phyloP scores from a whole-genome alignment of 2,113 vertebrate species.

The Alectura lathami region DNA sequence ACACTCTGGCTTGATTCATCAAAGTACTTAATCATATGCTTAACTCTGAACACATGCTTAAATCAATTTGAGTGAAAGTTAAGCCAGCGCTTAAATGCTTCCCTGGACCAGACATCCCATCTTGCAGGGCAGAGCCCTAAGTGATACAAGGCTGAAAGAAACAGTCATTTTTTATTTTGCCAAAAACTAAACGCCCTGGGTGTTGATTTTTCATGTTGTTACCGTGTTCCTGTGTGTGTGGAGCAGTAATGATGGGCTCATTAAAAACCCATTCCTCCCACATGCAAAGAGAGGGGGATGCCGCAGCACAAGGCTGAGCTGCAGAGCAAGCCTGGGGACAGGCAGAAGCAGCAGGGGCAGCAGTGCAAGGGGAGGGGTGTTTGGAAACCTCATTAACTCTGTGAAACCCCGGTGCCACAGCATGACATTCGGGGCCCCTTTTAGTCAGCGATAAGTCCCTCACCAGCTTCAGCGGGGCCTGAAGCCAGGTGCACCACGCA shows the following conservation, averaged over 20 bases:
- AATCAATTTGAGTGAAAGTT: constrained; percentile 31
- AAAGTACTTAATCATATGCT: constrained; percentile 12
- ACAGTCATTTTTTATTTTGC: not conserved
- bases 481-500: not conserved
- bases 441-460: not conserved
- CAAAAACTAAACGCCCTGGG: not conserved
- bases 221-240: not conserved
- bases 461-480: not conserved
- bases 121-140: not conserved
- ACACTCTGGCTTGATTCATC: constrained; percentile 14
- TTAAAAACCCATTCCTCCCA: constrained; percentile 45
- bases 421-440: not conserved
- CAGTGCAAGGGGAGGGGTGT: not conserved
- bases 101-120: not conserved
- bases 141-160: not conserved
- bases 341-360: not conserved
- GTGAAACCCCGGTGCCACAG: not conserved
- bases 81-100: constrained; percentile 14
- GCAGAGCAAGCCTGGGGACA: not conserved
- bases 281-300: not conserved
- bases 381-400: not conserved
- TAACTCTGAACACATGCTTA: constrained; percentile 43
- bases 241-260: not conserved
- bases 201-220: not conserved
- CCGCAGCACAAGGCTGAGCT: not conserved